A percentile compares a stretch with the other conserved stretches of the same genome.
Conservation (phyloP, 2,797 vertebrate genomes). For the Naso thynnoides region DNA sequence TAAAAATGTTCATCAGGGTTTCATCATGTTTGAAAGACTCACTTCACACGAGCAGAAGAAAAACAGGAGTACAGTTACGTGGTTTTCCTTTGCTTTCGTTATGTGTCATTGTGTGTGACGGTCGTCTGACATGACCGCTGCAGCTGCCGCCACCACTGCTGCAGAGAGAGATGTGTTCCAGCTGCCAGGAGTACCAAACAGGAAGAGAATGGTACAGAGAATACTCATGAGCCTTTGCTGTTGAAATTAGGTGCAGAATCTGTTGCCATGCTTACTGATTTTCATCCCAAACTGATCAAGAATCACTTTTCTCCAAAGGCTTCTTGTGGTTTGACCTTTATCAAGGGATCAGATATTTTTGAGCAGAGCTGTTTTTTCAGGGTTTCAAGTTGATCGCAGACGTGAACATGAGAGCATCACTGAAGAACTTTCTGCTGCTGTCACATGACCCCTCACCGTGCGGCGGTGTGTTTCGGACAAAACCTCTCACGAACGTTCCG, state of each 20-base stretch:
- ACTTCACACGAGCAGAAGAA: conserved; percentile 8
- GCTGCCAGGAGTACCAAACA: neutral
- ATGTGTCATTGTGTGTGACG: conserved; percentile 64
- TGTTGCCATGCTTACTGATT: neutral
- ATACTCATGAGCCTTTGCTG: neutral
- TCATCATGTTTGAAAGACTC: conserved; percentile 8
- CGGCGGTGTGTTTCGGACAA: neutral
- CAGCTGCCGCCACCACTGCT: neutral
- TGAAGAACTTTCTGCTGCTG: too few species aligned
- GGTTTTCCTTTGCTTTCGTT: conserved; percentile 45
- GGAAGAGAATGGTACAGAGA: neutral
- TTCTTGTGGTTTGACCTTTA: too few species aligned
- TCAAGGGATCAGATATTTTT: too few species aligned
- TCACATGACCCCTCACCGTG: too few species aligned
- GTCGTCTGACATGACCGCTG: neutral
- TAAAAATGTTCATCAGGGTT: neutral
- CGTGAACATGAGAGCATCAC: too few species aligned
- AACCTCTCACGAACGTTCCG: too few species aligned
- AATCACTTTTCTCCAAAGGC: too few species aligned
- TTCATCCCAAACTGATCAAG: neutral
- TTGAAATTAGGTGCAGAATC: too few species aligned
- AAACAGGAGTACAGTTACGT: neutral
- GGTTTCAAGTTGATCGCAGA: too few species aligned
- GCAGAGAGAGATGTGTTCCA: neutral
- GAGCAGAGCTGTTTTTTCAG: too few species aligned